These are phyloP conservation scores for Caenorhabditis macrosperma DNA, from an alignment of 2,888 invertebrate genomes.

Conservation along the genomic window DNA sequence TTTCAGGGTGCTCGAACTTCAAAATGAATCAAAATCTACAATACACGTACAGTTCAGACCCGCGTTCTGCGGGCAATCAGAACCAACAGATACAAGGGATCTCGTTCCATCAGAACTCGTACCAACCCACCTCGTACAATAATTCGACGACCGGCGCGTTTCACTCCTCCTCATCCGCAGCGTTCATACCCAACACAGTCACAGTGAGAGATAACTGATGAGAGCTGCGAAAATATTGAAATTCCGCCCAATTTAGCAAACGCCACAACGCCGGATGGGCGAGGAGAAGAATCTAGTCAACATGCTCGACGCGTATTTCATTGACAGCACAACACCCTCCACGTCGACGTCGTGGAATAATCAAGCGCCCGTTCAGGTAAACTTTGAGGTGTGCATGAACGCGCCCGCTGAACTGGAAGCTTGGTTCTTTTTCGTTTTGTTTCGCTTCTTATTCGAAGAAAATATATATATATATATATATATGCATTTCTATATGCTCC, in stretches of 20 bases:
- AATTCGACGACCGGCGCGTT: conserved; percentile 59
- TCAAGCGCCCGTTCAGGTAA: conserved; percentile 54
- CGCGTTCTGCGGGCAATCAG: conserved; percentile 59
- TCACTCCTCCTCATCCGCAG: conserved; percentile 60
- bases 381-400: no score
- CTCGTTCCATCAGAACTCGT: conserved; percentile 64
- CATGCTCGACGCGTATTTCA: conserved; percentile 67
- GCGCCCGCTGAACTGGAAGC: no score
- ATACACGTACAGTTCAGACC: conserved; percentile 66
- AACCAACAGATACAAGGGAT: conserved; percentile 61
- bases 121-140: conserved; percentile 63
- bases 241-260: conserved; percentile 38
- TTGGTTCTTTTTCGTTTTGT: no score
- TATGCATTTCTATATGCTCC: no score
- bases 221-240: background rate
- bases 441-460: no score
- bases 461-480: no score
- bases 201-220: no score
- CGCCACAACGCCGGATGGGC: conserved; percentile 47
- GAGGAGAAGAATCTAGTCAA: conserved; percentile 59
- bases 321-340: conserved; percentile 61
- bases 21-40: conserved; percentile 68
- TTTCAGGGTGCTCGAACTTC: conserved; percentile 7
- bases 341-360: conserved; percentile 48
- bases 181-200: conserved; percentile 62